Conservation (phyloP, 2,888 invertebrate species). For the Phragmatobia fuliginosa region DNA sequence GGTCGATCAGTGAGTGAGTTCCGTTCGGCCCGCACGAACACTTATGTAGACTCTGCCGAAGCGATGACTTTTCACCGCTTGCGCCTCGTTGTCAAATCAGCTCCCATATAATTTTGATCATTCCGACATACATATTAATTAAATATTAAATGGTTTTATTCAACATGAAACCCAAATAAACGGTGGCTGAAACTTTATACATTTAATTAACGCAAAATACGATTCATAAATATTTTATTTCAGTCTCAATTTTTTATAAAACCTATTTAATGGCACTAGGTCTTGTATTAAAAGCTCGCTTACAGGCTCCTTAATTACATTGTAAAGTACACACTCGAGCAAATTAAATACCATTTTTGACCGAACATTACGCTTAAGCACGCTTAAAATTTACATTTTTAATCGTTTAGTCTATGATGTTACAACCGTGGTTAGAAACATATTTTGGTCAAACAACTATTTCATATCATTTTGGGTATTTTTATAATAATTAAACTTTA, state of each 20-base stretch:
- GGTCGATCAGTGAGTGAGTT: not conserved
- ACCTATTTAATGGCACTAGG: not conserved
- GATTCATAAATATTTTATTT: not conserved
- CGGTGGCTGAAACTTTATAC: not conserved
- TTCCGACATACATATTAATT: not conserved
- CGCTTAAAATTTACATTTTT: conserved; percentile 5
- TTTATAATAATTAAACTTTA: too few relatives aligned
- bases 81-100: not conserved
- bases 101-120: not conserved
- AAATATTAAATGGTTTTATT: too few relatives aligned
- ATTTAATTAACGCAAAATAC: not conserved
- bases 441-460: too few relatives aligned
- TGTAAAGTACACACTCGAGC: conserved; percentile 13
- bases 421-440: conserved; percentile 2
- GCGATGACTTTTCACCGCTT: not conserved
- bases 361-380: conserved; percentile 10
- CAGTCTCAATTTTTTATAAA: not conserved
- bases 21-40: not conserved
- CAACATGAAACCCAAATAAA: not conserved
- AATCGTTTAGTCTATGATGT: not conserved
- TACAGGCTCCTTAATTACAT: conserved; percentile 13
- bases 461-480: not conserved
- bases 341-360: conserved; percentile 5
- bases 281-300: conserved; percentile 9
- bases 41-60: not conserved